These are phyloP conservation scores for Chouioia cunea DNA, from an alignment of 2,888 invertebrate species.

Conservation along the genomic window DNA sequence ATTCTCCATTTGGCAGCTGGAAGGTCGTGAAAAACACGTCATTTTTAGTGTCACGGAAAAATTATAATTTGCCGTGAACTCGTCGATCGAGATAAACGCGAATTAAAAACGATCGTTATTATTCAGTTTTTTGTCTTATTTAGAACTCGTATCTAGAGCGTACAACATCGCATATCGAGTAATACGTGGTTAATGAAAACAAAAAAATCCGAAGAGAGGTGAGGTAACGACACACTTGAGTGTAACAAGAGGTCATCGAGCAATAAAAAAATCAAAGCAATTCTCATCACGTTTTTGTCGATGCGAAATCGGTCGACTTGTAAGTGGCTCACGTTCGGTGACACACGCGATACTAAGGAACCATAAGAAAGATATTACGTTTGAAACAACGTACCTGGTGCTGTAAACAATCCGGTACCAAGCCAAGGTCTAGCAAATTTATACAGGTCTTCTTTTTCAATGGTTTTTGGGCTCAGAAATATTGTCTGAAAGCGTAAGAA, in stretches of 20 bases:
- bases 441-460: constrained; percentile 55
- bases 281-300: constrained; percentile 29
- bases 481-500: constrained; percentile 51
- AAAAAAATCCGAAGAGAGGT: neutral
- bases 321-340: constrained; percentile 53
- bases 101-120: too few relatives aligned
- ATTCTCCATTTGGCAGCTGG: constrained; percentile 55
- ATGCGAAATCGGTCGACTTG: constrained; percentile 48
- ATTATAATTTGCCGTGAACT: constrained; percentile 36
- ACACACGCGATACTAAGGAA: neutral
- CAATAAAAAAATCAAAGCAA: constrained; percentile 3
- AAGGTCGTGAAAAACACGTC: neutral
- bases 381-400: constrained; percentile 50
- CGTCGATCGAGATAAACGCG: too few relatives aligned
- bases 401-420: constrained; percentile 57
- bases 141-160: too few relatives aligned
- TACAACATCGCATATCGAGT: too few relatives aligned
- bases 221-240: too few relatives aligned
- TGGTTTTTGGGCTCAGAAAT: constrained; percentile 53
- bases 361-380: too few relatives aligned
- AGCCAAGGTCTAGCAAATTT: constrained; percentile 54
- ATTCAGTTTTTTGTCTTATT: too few relatives aligned
- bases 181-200: neutral
- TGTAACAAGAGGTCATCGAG: neutral
- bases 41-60: neutral